phyloP scores from a whole-genome alignment of 2,888 invertebrate species.

The Drosophila ustulata region DNA sequence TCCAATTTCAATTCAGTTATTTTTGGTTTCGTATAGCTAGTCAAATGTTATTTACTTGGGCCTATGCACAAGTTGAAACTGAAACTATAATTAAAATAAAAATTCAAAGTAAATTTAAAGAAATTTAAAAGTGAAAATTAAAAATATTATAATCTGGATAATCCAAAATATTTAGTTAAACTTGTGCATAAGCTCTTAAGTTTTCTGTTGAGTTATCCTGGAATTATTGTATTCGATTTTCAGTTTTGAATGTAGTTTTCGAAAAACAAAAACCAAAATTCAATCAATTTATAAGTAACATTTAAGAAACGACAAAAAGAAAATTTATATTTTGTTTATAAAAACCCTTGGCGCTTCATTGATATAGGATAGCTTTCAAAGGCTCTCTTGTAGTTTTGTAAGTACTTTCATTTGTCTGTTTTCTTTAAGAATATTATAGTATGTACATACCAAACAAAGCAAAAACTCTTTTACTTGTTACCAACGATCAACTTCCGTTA shows the following conservation, averaged over 20 bases:
- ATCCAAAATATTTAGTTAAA: not conserved
- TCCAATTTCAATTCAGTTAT: constrained; percentile 16
- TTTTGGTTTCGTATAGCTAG: constrained; percentile 37
- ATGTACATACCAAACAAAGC: constrained; percentile 16
- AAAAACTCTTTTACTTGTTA: not conserved
- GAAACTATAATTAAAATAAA: no score
- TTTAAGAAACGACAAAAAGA: constrained; percentile 86
- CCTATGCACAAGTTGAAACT: not conserved
- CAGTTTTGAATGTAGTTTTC: constrained; percentile 45
- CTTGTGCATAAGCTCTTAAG: constrained; percentile 35
- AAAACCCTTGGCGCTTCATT: constrained; percentile 86
- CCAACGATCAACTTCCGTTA: constrained; percentile 9
- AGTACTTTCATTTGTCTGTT: constrained; percentile 85
- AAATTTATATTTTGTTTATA: constrained; percentile 91
- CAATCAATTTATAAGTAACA: constrained; percentile 49
- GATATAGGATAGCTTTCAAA: constrained; percentile 85
- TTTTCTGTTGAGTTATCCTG: constrained; percentile 12
- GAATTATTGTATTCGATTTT: constrained; percentile 20
- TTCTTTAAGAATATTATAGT: constrained; percentile 67
- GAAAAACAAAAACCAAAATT: constrained; percentile 29
- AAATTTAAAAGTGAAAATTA: no score
- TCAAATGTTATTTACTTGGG: not conserved
- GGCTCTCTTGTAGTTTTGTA: constrained; percentile 85
- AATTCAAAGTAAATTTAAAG: no score
- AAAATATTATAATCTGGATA: not conserved